Conservation (phyloP, 2,113 vertebrate species). For the Proteles cristata region DNA sequence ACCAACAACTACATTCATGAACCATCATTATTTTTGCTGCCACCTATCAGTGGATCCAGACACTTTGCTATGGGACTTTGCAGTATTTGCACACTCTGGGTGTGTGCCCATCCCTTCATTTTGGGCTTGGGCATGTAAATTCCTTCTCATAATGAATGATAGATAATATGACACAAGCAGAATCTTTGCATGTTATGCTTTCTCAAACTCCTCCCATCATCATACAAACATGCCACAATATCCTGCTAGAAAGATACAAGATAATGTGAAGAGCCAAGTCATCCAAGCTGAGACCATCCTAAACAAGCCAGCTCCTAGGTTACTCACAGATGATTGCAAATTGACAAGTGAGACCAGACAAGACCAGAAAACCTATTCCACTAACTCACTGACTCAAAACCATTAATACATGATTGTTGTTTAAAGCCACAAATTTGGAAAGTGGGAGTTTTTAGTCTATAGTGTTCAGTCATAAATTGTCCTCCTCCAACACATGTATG, state of each 20-base stretch:
- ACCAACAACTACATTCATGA: neutral
- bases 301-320: neutral
- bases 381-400: neutral
- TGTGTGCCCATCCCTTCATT: neutral
- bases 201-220: neutral
- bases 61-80: neutral
- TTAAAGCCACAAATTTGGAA: slow-evolving; percentile 33
- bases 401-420: neutral
- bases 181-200: neutral
- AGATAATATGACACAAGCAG: slow-evolving; percentile 4
- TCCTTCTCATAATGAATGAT: neutral
- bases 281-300: neutral
- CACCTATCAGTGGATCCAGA: neutral
- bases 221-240: neutral
- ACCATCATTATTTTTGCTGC: neutral
- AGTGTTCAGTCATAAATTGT: neutral
- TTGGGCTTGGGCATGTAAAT: neutral
- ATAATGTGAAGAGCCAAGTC: neutral
- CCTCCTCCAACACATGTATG: neutral
- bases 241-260: neutral
- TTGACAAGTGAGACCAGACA: neutral
- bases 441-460: neutral
- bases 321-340: neutral
- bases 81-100: neutral
- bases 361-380: neutral